Percentiles rank a stretch among this genome's conserved stretches.
Evolutionary conservation across 2,888 invertebrate genomes (phyloP).

Genomic region (Microctonus hyperodae): DNA sequence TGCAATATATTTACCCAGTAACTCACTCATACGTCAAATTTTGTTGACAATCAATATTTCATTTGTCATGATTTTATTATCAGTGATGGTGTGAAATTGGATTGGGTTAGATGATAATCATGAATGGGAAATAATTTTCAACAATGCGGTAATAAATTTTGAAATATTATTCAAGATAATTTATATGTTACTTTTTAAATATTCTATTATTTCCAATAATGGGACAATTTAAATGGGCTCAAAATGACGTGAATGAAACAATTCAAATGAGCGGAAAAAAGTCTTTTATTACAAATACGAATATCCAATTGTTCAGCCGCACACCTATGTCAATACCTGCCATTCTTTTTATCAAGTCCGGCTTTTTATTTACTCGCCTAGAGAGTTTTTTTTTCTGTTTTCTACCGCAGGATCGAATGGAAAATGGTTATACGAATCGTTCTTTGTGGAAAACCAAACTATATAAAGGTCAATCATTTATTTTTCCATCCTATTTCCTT

Average conservation of each 20-base stretch:
- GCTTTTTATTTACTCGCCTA: not conserved
- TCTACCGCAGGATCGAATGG: not conserved
- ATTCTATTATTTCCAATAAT: too few species aligned
- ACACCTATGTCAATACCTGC: not conserved
- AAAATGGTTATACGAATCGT: not conserved
- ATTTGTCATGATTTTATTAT: slow-evolving; percentile 3
- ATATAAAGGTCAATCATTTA: not conserved
- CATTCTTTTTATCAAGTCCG: not conserved
- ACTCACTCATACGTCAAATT: slow-evolving; percentile 49
- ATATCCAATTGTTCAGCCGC: too few species aligned
- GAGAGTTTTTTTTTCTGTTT: not conserved
- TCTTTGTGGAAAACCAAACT: not conserved
- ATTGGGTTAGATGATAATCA: not conserved
- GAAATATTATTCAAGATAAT: too few species aligned
- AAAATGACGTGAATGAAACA: too few species aligned
- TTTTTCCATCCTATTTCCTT: not conserved
- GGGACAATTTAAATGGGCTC: too few species aligned
- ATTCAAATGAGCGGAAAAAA: too few species aligned
- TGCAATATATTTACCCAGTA: slow-evolving; percentile 50
- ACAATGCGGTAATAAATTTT: too few species aligned
- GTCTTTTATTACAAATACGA: too few species aligned
- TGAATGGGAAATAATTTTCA: too few species aligned
- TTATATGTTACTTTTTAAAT: too few species aligned
- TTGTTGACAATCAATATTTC: slow-evolving; percentile 7
- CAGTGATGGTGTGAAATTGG: not conserved